Evolutionary conservation across 1,140 invertebrate species (phyloP).

Genomic region (Pteromalus puparum): DNA sequence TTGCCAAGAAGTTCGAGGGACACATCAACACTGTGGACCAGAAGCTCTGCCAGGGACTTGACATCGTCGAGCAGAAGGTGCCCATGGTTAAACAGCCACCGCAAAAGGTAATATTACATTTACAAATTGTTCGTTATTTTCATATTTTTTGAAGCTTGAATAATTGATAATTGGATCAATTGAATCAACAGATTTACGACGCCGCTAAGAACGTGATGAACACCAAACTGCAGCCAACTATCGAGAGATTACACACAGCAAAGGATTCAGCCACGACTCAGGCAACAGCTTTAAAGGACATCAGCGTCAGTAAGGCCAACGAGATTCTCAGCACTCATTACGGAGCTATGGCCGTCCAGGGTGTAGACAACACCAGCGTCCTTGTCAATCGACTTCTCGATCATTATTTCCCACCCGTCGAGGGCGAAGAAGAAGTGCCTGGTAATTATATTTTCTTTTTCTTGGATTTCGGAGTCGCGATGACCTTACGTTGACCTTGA

Average conservation of each 20-base stretch:
- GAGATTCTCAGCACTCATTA: slow-evolving; percentile 82
- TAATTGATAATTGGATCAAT: neutral
- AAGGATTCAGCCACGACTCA: slow-evolving; percentile 79
- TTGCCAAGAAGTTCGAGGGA: slow-evolving; percentile 73
- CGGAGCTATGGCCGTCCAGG: slow-evolving; percentile 79
- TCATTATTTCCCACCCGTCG: slow-evolving; percentile 81
- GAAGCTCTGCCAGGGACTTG: slow-evolving; percentile 74
- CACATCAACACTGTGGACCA: slow-evolving; percentile 74
- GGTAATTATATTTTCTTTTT: slow-evolving; percentile 63
- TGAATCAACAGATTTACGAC: slow-evolving; percentile 78
- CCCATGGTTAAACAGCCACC: slow-evolving; percentile 75
- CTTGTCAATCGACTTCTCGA: slow-evolving; percentile 82
- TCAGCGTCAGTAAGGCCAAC: slow-evolving; percentile 83
- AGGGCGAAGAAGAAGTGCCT: slow-evolving; percentile 73
- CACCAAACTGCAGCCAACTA: slow-evolving; percentile 78
- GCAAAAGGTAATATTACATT: slow-evolving; percentile 70
- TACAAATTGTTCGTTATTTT: too few relatives aligned
- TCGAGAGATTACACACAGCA: slow-evolving; percentile 77
- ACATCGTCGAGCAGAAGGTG: slow-evolving; percentile 75
- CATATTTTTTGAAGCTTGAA: too few relatives aligned
- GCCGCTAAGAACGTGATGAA: slow-evolving; percentile 82
- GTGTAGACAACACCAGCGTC: slow-evolving; percentile 80
- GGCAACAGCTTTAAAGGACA: slow-evolving; percentile 80
- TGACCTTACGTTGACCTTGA: too few relatives aligned
- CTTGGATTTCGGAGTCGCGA: too few relatives aligned